Evolutionary conservation across 2,888 invertebrate species (phyloP).

Genomic region (Troides aeacus): DNA sequence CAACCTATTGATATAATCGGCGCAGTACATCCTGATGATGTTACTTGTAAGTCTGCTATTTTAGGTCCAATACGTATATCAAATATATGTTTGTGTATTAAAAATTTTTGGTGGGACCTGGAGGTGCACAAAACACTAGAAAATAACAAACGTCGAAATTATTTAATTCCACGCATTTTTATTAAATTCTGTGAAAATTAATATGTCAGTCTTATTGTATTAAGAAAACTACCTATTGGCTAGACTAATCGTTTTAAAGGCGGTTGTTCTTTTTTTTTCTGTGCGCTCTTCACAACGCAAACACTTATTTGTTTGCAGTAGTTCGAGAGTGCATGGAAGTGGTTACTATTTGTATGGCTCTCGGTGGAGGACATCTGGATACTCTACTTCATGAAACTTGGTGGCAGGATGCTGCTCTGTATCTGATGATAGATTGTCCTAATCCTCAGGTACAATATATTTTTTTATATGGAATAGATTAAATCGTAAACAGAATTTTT

Average conservation of each 20-base stretch:
- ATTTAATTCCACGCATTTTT: background rate
- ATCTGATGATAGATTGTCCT: slow-evolving; percentile 91
- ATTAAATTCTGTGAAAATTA: too few species aligned
- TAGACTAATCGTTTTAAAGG: too few species aligned
- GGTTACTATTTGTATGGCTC: slow-evolving; percentile 91
- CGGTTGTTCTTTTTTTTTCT: too few species aligned
- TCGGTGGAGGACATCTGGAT: slow-evolving; percentile 93
- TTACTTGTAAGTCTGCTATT: slow-evolving; percentile 68
- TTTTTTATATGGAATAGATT: background rate
- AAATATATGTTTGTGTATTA: background rate
- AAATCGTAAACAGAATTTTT: too few species aligned
- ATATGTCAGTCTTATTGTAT: too few species aligned
- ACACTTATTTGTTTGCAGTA: slow-evolving; percentile 68
- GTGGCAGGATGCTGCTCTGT: slow-evolving; percentile 94
- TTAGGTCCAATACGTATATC: background rate
- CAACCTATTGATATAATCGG: slow-evolving; percentile 55
- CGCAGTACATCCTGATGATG: slow-evolving; percentile 83
- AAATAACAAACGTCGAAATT: background rate
- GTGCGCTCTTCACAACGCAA: too few species aligned
- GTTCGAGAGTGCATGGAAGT: slow-evolving; percentile 97
- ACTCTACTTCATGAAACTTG: slow-evolving; percentile 88
- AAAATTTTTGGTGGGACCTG: background rate
- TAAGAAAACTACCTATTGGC: too few species aligned
- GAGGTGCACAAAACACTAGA: background rate
- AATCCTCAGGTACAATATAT: slow-evolving; percentile 78